Conservation (phyloP, 2,113 vertebrate genomes). For the Butorides virescens region DNA sequence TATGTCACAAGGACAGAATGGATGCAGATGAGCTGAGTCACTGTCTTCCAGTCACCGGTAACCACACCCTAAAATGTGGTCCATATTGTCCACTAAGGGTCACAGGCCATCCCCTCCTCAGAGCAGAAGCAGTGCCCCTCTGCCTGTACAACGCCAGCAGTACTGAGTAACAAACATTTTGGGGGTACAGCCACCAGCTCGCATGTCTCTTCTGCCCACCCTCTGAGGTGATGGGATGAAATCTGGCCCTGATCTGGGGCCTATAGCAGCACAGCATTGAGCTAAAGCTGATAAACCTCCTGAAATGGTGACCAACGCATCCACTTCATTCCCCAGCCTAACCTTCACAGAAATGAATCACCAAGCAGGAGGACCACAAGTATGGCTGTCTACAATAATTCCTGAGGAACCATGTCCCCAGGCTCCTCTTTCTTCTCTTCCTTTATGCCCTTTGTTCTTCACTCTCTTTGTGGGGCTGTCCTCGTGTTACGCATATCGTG, state of each 20-base stretch:
- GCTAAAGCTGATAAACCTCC: not conserved
- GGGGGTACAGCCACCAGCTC: not conserved
- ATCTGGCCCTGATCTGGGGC: not conserved
- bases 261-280: not conserved
- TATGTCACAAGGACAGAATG: not conserved
- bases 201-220: not conserved
- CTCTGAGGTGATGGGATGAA: not conserved
- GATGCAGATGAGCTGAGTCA: not conserved
- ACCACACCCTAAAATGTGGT: not conserved
- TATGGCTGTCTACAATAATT: not conserved
- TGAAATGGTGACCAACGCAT: not conserved
- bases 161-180: not conserved
- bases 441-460: not conserved
- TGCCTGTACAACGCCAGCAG: not conserved
- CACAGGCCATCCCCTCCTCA: not conserved
- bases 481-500: not conserved
- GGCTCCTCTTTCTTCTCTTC: not conserved
- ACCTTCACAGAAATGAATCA: not conserved
- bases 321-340: not conserved
- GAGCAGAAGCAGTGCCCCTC: not conserved
- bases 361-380: not conserved
- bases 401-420: not conserved
- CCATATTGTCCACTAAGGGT: not conserved
- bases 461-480: not conserved
- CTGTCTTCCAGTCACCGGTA: not conserved